Evolutionary conservation across 2,888 invertebrate species (phyloP).

Genomic region (Graphium colonna): DNA sequence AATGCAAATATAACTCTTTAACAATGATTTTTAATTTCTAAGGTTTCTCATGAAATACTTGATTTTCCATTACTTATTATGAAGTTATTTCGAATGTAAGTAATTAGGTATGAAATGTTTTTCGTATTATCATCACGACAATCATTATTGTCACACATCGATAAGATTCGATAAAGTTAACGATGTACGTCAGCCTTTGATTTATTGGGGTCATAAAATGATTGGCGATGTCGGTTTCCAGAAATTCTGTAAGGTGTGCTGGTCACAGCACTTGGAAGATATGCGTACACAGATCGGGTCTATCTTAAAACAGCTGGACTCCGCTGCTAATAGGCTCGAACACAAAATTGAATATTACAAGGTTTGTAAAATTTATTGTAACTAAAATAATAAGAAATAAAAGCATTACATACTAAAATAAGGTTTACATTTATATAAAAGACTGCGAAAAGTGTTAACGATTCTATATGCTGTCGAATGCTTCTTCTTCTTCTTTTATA

Average conservation of each 20-base stretch:
- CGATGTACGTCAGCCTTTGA: background rate
- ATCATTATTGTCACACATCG: background rate
- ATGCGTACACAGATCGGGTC: constrained; percentile 77
- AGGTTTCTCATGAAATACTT: too few species aligned
- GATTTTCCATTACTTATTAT: too few species aligned
- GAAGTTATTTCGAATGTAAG: too few species aligned
- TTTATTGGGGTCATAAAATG: constrained; percentile 3
- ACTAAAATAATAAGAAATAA: background rate
- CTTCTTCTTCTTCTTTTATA: too few species aligned
- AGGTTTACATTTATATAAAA: background rate
- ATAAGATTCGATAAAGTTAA: constrained; percentile 5
- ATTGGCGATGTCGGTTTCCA: constrained; percentile 39
- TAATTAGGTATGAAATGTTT: too few species aligned
- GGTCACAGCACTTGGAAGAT: constrained; percentile 80
- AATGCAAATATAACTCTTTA: too few species aligned
- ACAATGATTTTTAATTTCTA: too few species aligned
- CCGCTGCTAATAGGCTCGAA: constrained; percentile 70
- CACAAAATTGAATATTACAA: constrained; percentile 79
- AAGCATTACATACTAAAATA: background rate
- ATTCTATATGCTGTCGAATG: too few species aligned
- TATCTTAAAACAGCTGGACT: constrained; percentile 78
- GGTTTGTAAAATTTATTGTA: constrained; percentile 52
- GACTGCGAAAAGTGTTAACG: too few species aligned
- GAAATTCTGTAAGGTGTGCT: constrained; percentile 82
- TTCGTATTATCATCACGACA: constrained; percentile 2